A percentile compares a stretch with the other conserved stretches of the same genome.
Evolutionary conservation across 1,140 invertebrate species (phyloP).

Genomic region (Amphibalanus amphitrite): DNA sequence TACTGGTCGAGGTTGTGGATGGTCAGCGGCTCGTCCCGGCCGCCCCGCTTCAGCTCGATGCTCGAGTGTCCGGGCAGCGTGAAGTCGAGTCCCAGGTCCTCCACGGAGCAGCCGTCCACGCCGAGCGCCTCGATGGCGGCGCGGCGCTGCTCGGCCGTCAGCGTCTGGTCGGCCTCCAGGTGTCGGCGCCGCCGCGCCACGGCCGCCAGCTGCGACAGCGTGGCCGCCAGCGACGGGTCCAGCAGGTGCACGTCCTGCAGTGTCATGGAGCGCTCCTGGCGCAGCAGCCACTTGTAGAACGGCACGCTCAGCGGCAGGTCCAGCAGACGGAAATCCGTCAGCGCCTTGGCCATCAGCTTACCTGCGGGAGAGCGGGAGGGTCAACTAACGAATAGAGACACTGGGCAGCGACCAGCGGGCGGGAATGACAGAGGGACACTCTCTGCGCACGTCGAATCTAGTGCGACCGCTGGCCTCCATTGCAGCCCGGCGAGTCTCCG

Average conservation of each 20-base stretch:
- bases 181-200: slow-evolving; percentile 75
- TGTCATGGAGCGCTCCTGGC: slow-evolving; percentile 64
- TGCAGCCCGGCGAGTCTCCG: too few relatives aligned
- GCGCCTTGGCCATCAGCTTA: slow-evolving; percentile 97
- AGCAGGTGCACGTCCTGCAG: slow-evolving; percentile 69
- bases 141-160: slow-evolving; percentile 15
- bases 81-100: slow-evolving; percentile 84
- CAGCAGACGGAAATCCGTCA: slow-evolving; percentile 97
- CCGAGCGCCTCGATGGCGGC: slow-evolving; percentile 51
- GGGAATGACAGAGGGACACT: too few relatives aligned
- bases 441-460: too few relatives aligned
- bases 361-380: slow-evolving; percentile 31
- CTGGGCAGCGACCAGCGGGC: too few relatives aligned
- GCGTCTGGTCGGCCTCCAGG: slow-evolving; percentile 43
- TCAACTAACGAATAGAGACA: too few relatives aligned
- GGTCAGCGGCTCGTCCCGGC: slow-evolving; percentile 70
- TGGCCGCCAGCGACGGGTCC: slow-evolving; percentile 68
- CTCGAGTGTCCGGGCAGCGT: slow-evolving; percentile 81
- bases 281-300: slow-evolving; percentile 92
- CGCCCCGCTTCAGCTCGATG: slow-evolving; percentile 84
- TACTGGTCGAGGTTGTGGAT: slow-evolving; percentile 92
- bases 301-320: slow-evolving; percentile 86
- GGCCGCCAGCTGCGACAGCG: slow-evolving; percentile 62
- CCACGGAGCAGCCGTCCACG: slow-evolving; percentile 77
- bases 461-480: too few relatives aligned